These are phyloP conservation scores for Rallus crepitans DNA, from an alignment of 2,797 vertebrate species.

Conservation along the genomic window DNA sequence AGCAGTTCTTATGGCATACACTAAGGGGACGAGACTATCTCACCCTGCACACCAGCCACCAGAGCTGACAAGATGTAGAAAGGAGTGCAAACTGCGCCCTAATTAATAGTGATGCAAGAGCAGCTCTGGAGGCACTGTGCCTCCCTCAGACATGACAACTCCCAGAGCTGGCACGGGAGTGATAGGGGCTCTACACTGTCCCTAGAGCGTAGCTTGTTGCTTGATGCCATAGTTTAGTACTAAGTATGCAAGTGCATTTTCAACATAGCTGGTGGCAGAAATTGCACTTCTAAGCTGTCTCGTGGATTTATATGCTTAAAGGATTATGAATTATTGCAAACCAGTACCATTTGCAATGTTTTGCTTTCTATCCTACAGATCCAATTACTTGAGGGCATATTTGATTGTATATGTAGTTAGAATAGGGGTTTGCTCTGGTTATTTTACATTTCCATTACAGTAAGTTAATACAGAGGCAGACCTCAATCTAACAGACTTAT, in stretches of 20 bases:
- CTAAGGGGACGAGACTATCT: slow-evolving; percentile 9
- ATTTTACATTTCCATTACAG: slow-evolving; percentile 60
- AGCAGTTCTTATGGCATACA: neutral
- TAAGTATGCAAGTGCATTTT: slow-evolving; percentile 51
- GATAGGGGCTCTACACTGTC: slow-evolving; percentile 34
- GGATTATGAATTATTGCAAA: slow-evolving; percentile 68
- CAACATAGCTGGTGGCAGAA: slow-evolving; percentile 68
- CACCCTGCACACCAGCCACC: neutral
- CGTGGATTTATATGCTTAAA: slow-evolving; percentile 66
- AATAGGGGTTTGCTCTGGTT: neutral
- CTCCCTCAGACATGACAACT: neutral
- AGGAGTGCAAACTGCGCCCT: slow-evolving; percentile 10
- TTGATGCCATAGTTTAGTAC: slow-evolving; percentile 48
- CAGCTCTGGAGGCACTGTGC: slow-evolving; percentile 45
- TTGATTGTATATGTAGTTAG: slow-evolving; percentile 38
- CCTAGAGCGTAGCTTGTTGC: slow-evolving; percentile 51
- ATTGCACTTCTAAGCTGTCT: slow-evolving; percentile 68
- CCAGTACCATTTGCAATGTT: slow-evolving; percentile 23
- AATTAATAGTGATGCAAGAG: slow-evolving; percentile 61
- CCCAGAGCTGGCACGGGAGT: neutral
- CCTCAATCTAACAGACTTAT: neutral
- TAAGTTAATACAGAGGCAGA: slow-evolving; percentile 23
- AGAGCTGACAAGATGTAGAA: slow-evolving; percentile 43
- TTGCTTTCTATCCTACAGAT: slow-evolving; percentile 46
- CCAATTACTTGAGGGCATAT: slow-evolving; percentile 41